These are phyloP conservation scores for Peromyscus leucopus DNA, from an alignment of 2,113 vertebrate species.

Conservation along the genomic window DNA sequence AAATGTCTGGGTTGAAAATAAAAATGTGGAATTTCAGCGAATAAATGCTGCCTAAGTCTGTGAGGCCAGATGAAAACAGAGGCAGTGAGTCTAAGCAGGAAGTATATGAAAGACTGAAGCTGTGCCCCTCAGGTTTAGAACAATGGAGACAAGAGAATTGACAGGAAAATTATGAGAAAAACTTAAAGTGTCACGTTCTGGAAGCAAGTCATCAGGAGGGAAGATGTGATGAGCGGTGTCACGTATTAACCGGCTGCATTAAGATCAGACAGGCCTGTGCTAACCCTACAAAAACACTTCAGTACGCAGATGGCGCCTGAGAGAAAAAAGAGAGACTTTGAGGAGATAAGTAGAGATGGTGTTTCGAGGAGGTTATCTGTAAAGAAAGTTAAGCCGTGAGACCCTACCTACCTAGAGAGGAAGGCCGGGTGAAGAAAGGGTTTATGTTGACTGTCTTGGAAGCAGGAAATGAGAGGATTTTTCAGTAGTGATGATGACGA, in stretches of 20 bases:
- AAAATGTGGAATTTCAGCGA: background rate
- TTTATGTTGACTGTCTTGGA: constrained; percentile 8
- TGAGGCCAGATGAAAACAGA: constrained; percentile 14
- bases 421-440: background rate
- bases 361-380: background rate
- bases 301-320: background rate
- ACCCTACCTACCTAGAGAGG: background rate
- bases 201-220: constrained; percentile 13
- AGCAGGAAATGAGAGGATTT: background rate
- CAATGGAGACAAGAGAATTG: background rate
- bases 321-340: background rate
- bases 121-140: background rate
- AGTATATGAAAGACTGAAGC: background rate
- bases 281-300: background rate
- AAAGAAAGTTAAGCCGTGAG: background rate
- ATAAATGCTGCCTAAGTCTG: background rate
- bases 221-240: background rate
- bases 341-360: background rate
- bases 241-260: background rate
- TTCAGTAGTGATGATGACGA: background rate
- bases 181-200: background rate
- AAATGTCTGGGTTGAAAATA: constrained; percentile 20
- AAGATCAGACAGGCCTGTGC: background rate
- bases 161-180: background rate
- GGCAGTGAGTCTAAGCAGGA: background rate